These are phyloP conservation scores for Hirtodrosophila cameraria DNA, from an alignment of 2,888 invertebrate genomes.

Conservation along the genomic window DNA sequence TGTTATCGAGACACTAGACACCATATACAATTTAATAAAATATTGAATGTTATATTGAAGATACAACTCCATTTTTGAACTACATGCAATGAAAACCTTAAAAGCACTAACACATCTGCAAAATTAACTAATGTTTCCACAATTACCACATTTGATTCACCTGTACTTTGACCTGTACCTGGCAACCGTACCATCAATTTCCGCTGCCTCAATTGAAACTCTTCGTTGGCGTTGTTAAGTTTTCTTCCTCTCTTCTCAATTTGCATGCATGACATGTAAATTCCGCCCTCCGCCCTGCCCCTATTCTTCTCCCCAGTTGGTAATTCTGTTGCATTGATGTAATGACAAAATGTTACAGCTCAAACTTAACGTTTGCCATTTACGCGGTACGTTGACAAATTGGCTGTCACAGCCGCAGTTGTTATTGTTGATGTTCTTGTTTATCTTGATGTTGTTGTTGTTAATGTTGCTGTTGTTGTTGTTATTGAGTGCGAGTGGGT, in stretches of 20 bases:
- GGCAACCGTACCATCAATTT: conserved; percentile 45
- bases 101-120: too few relatives aligned
- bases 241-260: conserved; percentile 39
- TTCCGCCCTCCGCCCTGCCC: not conserved
- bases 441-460: conserved; percentile 16
- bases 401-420: conserved; percentile 46
- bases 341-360: conserved; percentile 57
- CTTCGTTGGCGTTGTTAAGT: conserved; percentile 21
- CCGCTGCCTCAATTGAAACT: conserved; percentile 37
- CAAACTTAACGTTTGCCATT: conserved; percentile 34
- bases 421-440: conserved; percentile 28
- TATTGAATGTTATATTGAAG: too few relatives aligned
- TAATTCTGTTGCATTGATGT: conserved; percentile 56
- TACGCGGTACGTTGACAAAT: conserved; percentile 63
- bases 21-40: too few relatives aligned
- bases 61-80: too few relatives aligned
- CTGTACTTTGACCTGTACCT: conserved; percentile 16
- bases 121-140: too few relatives aligned
- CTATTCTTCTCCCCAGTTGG: conserved; percentile 7
- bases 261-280: conserved; percentile 45
- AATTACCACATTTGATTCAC: conserved; percentile 12
- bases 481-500: conserved; percentile 6
- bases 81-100: too few relatives aligned
- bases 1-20: too few relatives aligned
- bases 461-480: conserved; percentile 2